Conservation (phyloP, 1,140 invertebrate genomes). For the Drosophila aff. region DNA sequence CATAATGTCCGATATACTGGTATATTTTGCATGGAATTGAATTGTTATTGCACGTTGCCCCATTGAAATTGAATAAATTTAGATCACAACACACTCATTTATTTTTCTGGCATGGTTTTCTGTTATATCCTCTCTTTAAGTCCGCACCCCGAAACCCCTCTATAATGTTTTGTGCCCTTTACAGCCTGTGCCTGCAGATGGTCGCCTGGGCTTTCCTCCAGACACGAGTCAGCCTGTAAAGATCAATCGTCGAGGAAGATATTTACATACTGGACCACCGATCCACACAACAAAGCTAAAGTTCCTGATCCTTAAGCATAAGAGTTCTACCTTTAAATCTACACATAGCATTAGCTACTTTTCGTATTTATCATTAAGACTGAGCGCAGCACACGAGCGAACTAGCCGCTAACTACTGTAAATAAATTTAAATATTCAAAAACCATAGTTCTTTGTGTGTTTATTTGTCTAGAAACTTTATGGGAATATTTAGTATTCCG, state of each 20-base stretch:
- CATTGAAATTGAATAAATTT: conserved; percentile 42
- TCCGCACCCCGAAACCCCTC: conserved; percentile 13
- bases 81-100: conserved; percentile 19
- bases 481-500: conserved; percentile 11
- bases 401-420: conserved; percentile 25
- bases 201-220: conserved; percentile 42
- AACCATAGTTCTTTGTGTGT: conserved; percentile 1
- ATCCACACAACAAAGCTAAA: conserved; percentile 65
- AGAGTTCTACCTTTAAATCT: conserved; percentile 30
- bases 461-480: conserved; percentile 4
- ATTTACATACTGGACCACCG: conserved; percentile 17
- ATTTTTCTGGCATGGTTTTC: conserved; percentile 62
- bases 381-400: conserved; percentile 42
- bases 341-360: conserved; percentile 9
- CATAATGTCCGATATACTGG: conserved; percentile 6
- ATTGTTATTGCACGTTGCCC: conserved; percentile 58
- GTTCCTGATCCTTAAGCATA: conserved; percentile 70
- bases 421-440: conserved; percentile 73
- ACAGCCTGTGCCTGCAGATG: conserved; percentile 56
- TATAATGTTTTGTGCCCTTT: conserved; percentile 59
- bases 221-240: conserved; percentile 33
- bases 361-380: conserved; percentile 69
- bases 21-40: conserved; percentile 52
- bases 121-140: conserved; percentile 27
- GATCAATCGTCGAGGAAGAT: neutral